These are phyloP conservation scores for Melanostoma mellinum DNA, from an alignment of 2,888 invertebrate genomes.

Conservation along the genomic window DNA sequence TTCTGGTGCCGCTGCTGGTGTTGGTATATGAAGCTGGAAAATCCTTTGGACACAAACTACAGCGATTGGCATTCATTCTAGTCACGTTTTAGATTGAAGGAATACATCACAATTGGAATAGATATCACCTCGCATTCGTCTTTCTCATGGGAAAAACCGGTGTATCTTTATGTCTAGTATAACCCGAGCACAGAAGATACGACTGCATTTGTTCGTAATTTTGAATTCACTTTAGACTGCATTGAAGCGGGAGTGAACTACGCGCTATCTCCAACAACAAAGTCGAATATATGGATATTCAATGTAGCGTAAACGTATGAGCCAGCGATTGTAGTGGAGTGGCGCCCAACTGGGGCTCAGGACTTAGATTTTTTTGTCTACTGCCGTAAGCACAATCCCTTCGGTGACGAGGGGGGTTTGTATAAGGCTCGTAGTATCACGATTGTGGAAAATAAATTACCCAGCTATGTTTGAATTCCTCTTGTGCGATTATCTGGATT, in stretches of 20 bases:
- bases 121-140: constrained; percentile 43
- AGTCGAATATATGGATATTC: constrained; percentile 13
- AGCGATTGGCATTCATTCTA: constrained; percentile 58
- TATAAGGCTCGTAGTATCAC: constrained; percentile 33
- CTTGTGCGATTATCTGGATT: constrained; percentile 46
- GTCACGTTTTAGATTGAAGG: constrained; percentile 72
- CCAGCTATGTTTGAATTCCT: constrained; percentile 68
- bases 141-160: constrained; percentile 26
- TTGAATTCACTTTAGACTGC: constrained; percentile 56
- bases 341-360: constrained; percentile 41
- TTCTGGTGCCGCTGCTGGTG: background rate
- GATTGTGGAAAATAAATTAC: constrained; percentile 68
- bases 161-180: constrained; percentile 4
- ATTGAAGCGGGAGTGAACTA: constrained; percentile 12
- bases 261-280: constrained; percentile 14
- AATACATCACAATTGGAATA: constrained; percentile 68
- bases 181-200: background rate
- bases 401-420: constrained; percentile 4
- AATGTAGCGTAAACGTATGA: constrained; percentile 14
- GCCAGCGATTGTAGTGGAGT: constrained; percentile 29
- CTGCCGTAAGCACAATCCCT: constrained; percentile 28
- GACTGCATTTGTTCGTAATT: constrained; percentile 42
- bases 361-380: constrained; percentile 9
- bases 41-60: constrained; percentile 57
- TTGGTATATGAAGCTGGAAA: constrained; percentile 20